phyloP scores from a whole-genome alignment of 2,113 vertebrate species.

The Glareola pratincola region DNA sequence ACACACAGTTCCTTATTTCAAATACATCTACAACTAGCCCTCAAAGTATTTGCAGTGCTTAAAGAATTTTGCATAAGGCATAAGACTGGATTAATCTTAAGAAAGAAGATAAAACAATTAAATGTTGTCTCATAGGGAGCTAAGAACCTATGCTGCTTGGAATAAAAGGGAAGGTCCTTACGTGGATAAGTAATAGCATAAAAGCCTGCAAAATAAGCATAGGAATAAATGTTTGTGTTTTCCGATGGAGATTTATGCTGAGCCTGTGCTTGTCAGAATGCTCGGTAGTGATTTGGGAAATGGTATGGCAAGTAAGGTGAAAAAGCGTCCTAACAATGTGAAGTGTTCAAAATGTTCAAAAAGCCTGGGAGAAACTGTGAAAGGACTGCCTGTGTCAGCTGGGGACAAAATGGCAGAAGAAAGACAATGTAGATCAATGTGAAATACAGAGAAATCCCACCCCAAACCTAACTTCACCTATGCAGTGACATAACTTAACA shows the following conservation, averaged over 20 bases:
- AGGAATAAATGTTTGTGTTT: neutral
- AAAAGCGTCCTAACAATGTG: neutral
- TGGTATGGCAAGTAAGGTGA: neutral
- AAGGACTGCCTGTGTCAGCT: neutral
- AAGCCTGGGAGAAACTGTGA: neutral
- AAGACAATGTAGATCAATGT: neutral
- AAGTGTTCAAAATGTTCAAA: neutral
- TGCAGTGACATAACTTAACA: rapidly evolving
- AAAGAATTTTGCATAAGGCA: neutral
- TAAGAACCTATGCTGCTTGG: neutral
- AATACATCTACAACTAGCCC: neutral
- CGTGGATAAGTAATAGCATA: neutral
- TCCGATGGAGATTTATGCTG: neutral
- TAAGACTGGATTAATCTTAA: neutral
- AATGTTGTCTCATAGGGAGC: neutral
- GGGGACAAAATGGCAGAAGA: neutral
- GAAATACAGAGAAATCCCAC: neutral
- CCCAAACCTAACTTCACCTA: neutral
- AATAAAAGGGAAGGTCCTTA: neutral
- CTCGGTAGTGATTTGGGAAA: neutral
- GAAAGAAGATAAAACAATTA: neutral
- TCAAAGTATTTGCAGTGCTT: neutral
- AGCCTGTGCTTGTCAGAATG: neutral
- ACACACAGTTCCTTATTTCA: neutral
- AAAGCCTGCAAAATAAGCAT: neutral